Evolutionary conservation across 2,888 invertebrate genomes (phyloP), one percentile per base, ranked within the genome.

Genomic region (Drosophila conformis): DNA sequence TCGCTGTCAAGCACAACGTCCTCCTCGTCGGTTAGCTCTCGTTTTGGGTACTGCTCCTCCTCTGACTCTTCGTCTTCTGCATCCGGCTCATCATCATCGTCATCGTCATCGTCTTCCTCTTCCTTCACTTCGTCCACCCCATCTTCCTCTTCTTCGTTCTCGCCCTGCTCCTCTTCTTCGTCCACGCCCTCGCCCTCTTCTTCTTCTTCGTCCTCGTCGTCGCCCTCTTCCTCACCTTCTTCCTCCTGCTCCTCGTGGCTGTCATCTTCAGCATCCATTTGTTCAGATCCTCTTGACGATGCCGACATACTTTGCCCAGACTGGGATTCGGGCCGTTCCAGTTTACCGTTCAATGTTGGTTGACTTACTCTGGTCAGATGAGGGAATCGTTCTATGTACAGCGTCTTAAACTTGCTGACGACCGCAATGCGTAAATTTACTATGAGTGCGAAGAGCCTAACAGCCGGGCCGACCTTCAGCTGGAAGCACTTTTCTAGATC

Each of bases 391-490:
- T 76, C 77, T 0, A 54, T 65, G 33, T 33, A n/a, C 15, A 15
- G 62, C 1, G 83, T 79, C 0, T 77, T 52, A 49, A 92, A 92
- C 54, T 91, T 91, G 15, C 81, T 82, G n/a, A 87, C 89, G 11
- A 91, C 91, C 48, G 92, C 89, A 68, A 92, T 91, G 10, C 93
- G 89, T 18, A 93, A 80, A 60, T 91, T 91, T 25, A 93, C 76
- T 56, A 93, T 93, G 53, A 90, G 83, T 92, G 96, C 96, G 90
- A 95, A 96, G 61, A 98, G 94, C 92, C 97, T 98, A 78, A 98
- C 95, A 48, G 97, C 97, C 48, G 97, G 97, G 10, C 98, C 98
- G 68, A 98, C 94, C 91, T 97, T 96, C 72, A 98, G 94, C 59
- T 96, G 95, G 83, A 98, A 94, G 73, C 96, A 93, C 52, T 95